Base-by-base conservation (phyloP, 1,140 invertebrate species). In the Zaprionus africanus region DNA sequence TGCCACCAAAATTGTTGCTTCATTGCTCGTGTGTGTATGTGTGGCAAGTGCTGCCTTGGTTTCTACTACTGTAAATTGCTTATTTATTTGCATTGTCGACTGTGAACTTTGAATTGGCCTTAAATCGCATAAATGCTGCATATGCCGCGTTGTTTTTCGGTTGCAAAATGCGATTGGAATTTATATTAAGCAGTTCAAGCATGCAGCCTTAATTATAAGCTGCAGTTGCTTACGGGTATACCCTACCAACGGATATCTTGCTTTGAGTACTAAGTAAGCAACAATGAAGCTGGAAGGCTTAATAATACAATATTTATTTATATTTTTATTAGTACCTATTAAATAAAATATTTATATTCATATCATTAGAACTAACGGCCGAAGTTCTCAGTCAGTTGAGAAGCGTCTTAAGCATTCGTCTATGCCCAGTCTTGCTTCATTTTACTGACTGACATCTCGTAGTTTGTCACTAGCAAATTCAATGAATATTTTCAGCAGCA, bases 381-480 rank as follows among this genome's bases (percentile, higher is more conserved):
- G 3, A 15, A 41, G 5, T n/a, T 41, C 5, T 41, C 4, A 38
- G n/a, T n/a, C 7, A n/a, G n/a, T 0, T 9, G 9, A 31, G 9
- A 11, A 43, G 41, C n/a, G 41, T 7, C 3, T 11, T 46, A 6
- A 9, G 41, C 9, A 17, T n/a, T 46, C 41, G 41, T 9, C 41
- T 46, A 46, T 17, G 7, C n/a, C 7, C 26, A 9, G 46, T 19
- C 0, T 2, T n/a, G 15, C 22, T 56, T 1, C 24, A 28, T 56
- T 60, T 46, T 36, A 34, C 68, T 79, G 75, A 84, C 68, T 76
- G 84, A 90, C 81, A 84, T 73, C 57, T 71, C 78, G 78, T 78
- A 85, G 78, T 81, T 84, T 81, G 85, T 88, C 82, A 84, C 85
- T 88, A 76, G 57, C 56, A 88, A 88, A 87, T 87, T 88, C 84